phyloP scores from a whole-genome alignment of 2,113 vertebrate genomes.

The Cettia cetti region DNA sequence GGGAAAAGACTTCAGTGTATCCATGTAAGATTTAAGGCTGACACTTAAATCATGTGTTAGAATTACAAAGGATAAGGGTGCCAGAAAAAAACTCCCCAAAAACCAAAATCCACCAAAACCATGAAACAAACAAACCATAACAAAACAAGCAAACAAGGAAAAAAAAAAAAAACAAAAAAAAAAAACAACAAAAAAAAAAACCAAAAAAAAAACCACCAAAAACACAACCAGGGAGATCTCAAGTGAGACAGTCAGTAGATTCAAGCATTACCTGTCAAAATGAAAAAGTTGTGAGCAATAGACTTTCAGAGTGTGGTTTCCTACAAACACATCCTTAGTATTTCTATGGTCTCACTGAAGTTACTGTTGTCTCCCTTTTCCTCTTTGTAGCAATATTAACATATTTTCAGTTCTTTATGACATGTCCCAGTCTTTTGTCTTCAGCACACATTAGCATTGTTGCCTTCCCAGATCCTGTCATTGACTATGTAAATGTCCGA shows the following conservation, averaged over 20 bases:
- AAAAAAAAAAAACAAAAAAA: too few species aligned
- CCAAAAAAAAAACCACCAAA: background rate
- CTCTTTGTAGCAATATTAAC: background rate
- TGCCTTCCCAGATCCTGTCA: background rate
- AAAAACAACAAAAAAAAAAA: background rate
- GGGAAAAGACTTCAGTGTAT: background rate
- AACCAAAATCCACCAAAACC: background rate
- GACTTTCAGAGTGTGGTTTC: background rate
- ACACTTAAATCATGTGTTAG: background rate
- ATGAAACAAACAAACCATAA: background rate
- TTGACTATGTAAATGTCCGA: background rate
- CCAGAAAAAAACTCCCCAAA: background rate
- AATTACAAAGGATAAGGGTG: background rate
- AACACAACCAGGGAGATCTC: background rate
- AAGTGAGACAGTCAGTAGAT: background rate
- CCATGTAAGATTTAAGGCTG: background rate
- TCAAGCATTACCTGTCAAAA: background rate
- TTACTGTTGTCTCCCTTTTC: background rate
- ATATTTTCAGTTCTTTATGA: background rate
- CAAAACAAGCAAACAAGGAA: too few species aligned
- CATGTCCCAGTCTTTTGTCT: background rate
- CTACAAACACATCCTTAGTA: background rate
- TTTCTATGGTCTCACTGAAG: background rate
- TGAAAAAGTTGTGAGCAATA: background rate
- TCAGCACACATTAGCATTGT: background rate